A percentile compares a stretch with the other conserved stretches of the same genome.
Conservation (phyloP, 2,797 vertebrate genomes). For the Phylloscopus collybita region DNA sequence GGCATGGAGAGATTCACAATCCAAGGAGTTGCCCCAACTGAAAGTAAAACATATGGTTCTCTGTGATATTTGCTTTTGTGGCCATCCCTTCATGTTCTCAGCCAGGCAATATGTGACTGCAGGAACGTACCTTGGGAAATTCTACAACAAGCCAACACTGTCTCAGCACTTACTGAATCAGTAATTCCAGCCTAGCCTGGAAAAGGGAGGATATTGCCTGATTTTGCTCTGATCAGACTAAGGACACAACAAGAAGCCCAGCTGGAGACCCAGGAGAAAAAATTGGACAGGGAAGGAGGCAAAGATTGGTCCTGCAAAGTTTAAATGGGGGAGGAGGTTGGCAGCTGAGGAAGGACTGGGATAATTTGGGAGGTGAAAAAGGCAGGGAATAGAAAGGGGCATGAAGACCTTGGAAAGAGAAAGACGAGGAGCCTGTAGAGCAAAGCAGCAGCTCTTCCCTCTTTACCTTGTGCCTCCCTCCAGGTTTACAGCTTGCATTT, state of each 20-base stretch:
- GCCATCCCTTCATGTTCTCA: neutral
- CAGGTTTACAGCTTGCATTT: neutral
- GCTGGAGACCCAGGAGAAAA: neutral
- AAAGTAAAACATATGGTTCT: neutral
- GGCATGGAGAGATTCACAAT: neutral
- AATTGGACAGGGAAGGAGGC: fast-evolving
- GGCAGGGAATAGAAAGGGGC: neutral
- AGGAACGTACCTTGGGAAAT: neutral
- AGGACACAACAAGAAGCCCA: neutral
- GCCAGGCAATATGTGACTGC: neutral
- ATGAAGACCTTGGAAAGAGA: neutral
- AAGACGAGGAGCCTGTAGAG: neutral
- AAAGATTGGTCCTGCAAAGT: neutral
- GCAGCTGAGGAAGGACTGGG: fast-evolving
- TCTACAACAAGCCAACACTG: neutral
- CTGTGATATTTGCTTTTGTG: neutral
- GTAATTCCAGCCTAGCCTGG: neutral
- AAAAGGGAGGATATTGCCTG: neutral
- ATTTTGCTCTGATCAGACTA: neutral
- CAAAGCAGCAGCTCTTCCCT: neutral
- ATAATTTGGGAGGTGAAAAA: neutral
- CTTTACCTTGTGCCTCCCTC: neutral
- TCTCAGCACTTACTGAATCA: neutral
- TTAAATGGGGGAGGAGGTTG: fast-evolving
- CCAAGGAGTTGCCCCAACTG: neutral